Evolutionary conservation across 2,888 invertebrate genomes (phyloP).

Genomic region (Melolontha melolontha): DNA sequence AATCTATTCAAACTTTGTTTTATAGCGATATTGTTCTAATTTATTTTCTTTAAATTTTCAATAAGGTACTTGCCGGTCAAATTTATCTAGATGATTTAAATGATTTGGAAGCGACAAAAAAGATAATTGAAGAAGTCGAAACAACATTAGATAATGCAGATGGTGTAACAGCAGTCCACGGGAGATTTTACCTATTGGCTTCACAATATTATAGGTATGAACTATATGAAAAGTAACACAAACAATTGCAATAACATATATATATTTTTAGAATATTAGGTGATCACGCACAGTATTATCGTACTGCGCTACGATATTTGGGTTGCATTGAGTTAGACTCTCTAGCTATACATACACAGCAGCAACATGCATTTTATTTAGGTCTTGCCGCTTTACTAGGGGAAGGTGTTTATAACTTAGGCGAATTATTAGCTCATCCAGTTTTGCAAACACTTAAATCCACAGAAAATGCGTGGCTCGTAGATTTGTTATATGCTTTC

Average conservation of each 20-base stretch:
- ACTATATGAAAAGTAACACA: not conserved
- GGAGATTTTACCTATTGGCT: constrained; percentile 92
- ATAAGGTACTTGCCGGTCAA: constrained; percentile 83
- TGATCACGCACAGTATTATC: constrained; percentile 95
- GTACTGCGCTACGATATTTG: constrained; percentile 87
- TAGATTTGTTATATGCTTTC: constrained; percentile 87
- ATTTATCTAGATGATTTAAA: constrained; percentile 82
- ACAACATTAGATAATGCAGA: constrained; percentile 88
- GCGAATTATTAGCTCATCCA: constrained; percentile 95
- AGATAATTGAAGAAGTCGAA: constrained; percentile 89
- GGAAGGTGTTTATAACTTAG: constrained; percentile 96
- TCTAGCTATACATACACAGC: constrained; percentile 74
- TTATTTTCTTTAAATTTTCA: constrained; percentile 53
- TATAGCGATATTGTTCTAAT: not conserved
- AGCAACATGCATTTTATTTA: constrained; percentile 88
- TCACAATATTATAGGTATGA: constrained; percentile 86
- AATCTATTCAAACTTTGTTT: constrained; percentile 51
- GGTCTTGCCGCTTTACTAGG: constrained; percentile 95
- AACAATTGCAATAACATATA: no score
- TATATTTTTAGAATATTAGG: constrained; percentile 73
- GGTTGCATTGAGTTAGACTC: constrained; percentile 76
- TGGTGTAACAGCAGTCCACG: constrained; percentile 93
- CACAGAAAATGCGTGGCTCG: constrained; percentile 88
- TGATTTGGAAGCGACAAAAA: constrained; percentile 83
- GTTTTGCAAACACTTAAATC: constrained; percentile 86